Evolutionary conservation across 2,113 vertebrate genomes (phyloP), one percentile per base, ranked within the genome.

Genomic region (Oophaga pumilio): DNA sequence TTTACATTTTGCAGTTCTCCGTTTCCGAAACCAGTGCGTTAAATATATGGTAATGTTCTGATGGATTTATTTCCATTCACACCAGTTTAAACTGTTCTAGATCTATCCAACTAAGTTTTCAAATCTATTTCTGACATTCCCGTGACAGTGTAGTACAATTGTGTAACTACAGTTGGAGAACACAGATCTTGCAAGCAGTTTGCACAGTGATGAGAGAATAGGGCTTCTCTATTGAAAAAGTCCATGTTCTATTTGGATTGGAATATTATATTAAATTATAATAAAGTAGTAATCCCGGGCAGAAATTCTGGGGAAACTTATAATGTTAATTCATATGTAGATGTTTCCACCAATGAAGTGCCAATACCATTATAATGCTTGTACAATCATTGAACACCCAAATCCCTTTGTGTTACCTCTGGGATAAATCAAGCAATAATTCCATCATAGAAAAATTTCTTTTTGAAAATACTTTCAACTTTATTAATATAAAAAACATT

Each of bases 91-190:
- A 49, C 56, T 12, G 26, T 74, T 71, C 84, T 33, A 73, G 69
- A 85, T 85, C 84, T 85, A 71, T 85, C 84, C 28, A 76, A 59
- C 53, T 14, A 43, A 76, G 84, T 74, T 74, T 28, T 28, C 18
- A 49, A 74, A 49, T 10, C 22, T 60, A 26, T 76, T 43, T 33
- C 26, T 85, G 84, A 60, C 56, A 64, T 76, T 49, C 57, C 71
- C 14, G 22, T 59, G 83, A 74, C 69, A 85, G 84, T 43, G 52
- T 60, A 59, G 64, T 52, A 20, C 49, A 18, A 57, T 62, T 62
- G 84, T 60, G 53, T 62, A 85, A 17, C 84, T 50, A 62, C 9
- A 26, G 69, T 17, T n/a, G 71, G 73, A 60, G 50, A 60, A 4
- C 8, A 22, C 28, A 85, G 53, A 76, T 74, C 56, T 57, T 73